A percentile compares a stretch with the other conserved stretches of the same genome.
phyloP scores from a whole-genome alignment of 64 coral and sea anemone genomes.

The Dendrophyllia cribrosa region DNA sequence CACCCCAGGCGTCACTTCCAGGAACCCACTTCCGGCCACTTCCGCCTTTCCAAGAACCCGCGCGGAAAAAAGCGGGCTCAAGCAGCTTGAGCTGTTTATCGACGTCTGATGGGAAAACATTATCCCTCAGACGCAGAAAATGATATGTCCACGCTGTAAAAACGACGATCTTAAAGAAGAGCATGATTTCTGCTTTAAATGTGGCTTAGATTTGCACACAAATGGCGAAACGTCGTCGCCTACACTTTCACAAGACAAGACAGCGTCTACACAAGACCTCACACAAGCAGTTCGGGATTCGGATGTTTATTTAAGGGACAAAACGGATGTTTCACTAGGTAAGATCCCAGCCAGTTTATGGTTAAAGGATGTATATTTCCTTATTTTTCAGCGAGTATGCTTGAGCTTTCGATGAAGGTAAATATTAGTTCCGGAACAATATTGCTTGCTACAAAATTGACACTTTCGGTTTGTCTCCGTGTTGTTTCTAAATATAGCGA shows the following conservation, averaged over 20 bases:
- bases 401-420: no score
- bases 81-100: no score
- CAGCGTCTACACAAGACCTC: neutral
- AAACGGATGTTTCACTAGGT: neutral
- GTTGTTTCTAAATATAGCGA: no score
- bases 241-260: no score
- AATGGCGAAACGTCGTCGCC: neutral
- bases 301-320: neutral
- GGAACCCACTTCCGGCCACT: slow-evolving; percentile 28
- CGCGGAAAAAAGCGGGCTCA: neutral
- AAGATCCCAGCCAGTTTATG: no score
- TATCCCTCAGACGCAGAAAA: neutral
- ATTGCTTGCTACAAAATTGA: no score
- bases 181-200: neutral
- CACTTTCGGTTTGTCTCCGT: no score
- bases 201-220: neutral
- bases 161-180: neutral
- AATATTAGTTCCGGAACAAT: no score
- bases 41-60: slow-evolving; percentile 10
- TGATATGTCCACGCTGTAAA: neutral
- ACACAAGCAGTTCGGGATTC: neutral
- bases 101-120: no score
- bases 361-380: no score
- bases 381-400: no score
- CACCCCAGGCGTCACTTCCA: neutral